A percentile compares a stretch with the other conserved stretches of the same genome.
These are phyloP conservation scores for Mimas tiliae DNA, from an alignment of 2,888 invertebrate genomes.

Conservation along the genomic window DNA sequence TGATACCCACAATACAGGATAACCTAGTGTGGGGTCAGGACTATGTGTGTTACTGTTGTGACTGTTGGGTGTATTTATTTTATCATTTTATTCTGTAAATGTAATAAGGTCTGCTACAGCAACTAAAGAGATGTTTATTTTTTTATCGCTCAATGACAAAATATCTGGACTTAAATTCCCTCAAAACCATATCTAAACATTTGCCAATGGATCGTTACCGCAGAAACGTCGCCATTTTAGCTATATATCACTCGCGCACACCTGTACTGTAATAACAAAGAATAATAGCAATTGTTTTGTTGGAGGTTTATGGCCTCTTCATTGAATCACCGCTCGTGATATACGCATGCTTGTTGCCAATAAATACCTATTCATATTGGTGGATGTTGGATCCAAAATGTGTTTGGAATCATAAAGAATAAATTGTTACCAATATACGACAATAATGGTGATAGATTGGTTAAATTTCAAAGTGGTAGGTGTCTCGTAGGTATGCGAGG, in stretches of 20 bases:
- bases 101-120: no score
- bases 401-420: neutral
- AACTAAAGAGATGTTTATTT: no score
- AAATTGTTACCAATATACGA: neutral
- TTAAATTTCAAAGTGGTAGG: no score
- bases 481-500: no score
- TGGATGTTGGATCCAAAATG: neutral
- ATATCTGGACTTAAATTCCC: neutral
- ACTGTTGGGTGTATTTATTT: no score
- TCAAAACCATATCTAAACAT: conserved; percentile 48
- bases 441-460: no score
- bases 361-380: conserved; percentile 22
- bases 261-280: conserved; percentile 80
- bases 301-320: conserved; percentile 75
- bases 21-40: no score
- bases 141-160: neutral
- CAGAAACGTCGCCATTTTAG: conserved; percentile 69
- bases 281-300: conserved; percentile 77
- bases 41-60: no score
- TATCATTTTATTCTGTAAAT: neutral
- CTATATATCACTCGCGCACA: conserved; percentile 76
- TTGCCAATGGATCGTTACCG: conserved; percentile 50
- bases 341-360: conserved; percentile 11
- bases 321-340: conserved; percentile 54
- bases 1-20: no score